Percentiles rank a stretch among this genome's conserved stretches.
Evolutionary conservation across 2,888 invertebrate genomes (phyloP).

Genomic region (Sinodicranocentrus sp.): DNA sequence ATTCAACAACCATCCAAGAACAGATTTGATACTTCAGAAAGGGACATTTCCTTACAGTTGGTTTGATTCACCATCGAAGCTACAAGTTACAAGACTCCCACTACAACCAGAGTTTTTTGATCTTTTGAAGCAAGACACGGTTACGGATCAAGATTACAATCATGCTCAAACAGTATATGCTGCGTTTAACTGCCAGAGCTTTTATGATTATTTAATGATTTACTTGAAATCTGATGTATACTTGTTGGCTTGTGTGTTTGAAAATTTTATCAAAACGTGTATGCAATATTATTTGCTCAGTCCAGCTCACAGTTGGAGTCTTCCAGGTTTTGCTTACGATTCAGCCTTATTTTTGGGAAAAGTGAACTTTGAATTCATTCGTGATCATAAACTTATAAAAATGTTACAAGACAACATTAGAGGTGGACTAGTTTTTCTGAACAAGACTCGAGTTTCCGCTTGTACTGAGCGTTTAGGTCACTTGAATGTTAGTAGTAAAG

Average conservation of each 20-base stretch:
- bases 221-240: slow-evolving; percentile 12
- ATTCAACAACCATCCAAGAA: slow-evolving; percentile 16
- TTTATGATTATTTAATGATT: background rate
- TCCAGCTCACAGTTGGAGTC: background rate
- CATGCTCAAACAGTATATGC: background rate
- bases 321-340: slow-evolving; percentile 3
- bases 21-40: background rate
- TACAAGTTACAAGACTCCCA: background rate
- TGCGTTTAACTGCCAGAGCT: background rate
- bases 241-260: background rate
- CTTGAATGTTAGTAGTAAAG: background rate
- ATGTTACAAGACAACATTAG: background rate
- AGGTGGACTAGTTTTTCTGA: background rate
- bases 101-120: background rate
- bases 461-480: background rate
- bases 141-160: background rate
- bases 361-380: background rate
- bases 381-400: background rate
- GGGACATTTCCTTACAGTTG: background rate
- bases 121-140: background rate
- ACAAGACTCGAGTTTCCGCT: background rate
- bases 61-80: background rate
- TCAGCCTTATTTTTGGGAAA: background rate
- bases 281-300: background rate
- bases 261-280: slow-evolving; percentile 8